phyloP scores from a whole-genome alignment of 2,888 invertebrate species.

The Drosophila infuscata region DNA sequence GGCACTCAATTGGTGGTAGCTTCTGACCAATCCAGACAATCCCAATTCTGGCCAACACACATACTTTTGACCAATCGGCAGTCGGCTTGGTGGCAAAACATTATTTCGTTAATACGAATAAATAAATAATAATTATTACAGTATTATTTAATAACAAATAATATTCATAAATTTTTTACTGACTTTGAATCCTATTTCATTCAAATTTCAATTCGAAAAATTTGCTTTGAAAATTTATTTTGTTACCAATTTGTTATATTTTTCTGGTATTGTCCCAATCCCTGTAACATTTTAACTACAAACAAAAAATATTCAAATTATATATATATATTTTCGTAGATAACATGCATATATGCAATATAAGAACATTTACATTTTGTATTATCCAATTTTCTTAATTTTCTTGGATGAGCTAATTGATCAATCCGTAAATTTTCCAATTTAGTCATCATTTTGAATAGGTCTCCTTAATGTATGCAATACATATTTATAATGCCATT shows the following conservation, averaged over 20 bases:
- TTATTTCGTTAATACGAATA: neutral
- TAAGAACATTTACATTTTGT: neutral
- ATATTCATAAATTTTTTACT: neutral
- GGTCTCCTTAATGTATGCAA: neutral
- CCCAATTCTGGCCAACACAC: slow-evolving; percentile 20
- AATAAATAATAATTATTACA: neutral
- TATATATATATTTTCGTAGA: neutral
- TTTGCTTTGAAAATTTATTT: neutral
- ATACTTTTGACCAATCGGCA: neutral
- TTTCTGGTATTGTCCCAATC: neutral
- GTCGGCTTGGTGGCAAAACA: neutral
- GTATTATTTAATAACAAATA: neutral
- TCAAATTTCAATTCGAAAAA: neutral
- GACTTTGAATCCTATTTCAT: neutral
- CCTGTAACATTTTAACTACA: too few species aligned
- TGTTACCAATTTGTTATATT: neutral
- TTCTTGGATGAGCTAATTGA: neutral
- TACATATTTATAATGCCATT: neutral
- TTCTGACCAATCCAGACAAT: slow-evolving; percentile 28
- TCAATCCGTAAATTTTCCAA: neutral
- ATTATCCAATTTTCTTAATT: neutral
- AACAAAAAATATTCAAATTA: neutral
- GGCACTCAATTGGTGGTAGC: neutral
- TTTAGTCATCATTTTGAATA: neutral
- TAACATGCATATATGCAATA: neutral